A percentile compares a stretch with the other conserved stretches of the same genome.
Evolutionary conservation across 2,888 invertebrate species (phyloP).

Genomic region (Acanthosepion pharaonis): DNA sequence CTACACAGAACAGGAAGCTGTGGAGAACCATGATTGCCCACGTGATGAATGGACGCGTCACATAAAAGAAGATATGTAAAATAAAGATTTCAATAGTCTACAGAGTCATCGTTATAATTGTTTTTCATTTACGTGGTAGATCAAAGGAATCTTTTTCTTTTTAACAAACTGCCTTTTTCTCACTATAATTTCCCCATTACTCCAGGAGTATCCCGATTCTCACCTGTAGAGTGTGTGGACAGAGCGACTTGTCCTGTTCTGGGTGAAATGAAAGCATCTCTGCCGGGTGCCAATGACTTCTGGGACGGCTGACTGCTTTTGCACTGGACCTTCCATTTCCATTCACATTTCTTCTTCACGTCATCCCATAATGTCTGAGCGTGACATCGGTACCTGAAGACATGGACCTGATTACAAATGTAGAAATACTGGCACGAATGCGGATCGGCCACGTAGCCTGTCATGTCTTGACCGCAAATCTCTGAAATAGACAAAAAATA

Average conservation of each 20-base stretch:
- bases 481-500: neutral
- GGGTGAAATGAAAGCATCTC: neutral
- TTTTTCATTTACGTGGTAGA: too few relatives aligned
- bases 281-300: neutral
- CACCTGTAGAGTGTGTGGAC: neutral
- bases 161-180: neutral
- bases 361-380: neutral
- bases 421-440: neutral
- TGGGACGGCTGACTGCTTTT: neutral
- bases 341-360: neutral
- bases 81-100: too few relatives aligned
- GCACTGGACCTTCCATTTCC: conserved; percentile 33
- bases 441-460: neutral
- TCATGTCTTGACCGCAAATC: neutral
- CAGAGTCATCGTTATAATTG: too few relatives aligned
- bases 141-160: too few relatives aligned
- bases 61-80: too few relatives aligned
- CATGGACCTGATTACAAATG: neutral
- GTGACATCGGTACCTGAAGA: neutral
- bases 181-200: neutral
- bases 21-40: too few relatives aligned
- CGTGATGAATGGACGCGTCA: too few relatives aligned
- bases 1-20: too few relatives aligned
- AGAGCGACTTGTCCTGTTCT: neutral
- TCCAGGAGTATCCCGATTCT: neutral